Conservation (phyloP, 2,797 vertebrate genomes). For the Coreius guichenoti region DNA sequence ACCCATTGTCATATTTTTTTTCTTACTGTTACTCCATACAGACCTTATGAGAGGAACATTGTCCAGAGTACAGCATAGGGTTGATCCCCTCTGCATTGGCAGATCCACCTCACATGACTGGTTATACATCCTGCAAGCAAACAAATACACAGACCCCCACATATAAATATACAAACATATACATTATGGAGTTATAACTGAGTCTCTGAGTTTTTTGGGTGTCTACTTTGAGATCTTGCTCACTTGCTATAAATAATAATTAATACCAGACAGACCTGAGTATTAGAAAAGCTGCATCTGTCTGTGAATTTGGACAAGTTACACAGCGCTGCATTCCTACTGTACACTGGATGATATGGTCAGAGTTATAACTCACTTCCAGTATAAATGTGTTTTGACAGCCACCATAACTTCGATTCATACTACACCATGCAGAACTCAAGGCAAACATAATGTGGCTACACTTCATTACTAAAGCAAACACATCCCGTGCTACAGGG, state of each 20-base stretch:
- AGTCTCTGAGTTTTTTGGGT: background rate
- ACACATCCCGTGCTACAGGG: background rate
- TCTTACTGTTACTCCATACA: conserved; percentile 21
- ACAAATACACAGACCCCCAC: conserved; percentile 39
- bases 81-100: conserved; percentile 55
- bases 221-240: background rate
- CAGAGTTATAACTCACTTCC: conserved; percentile 22
- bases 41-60: conserved; percentile 80
- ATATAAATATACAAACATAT: conserved; percentile 6
- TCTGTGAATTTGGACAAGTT: conserved; percentile 7
- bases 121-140: conserved; percentile 75
- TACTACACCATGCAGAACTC: background rate
- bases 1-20: background rate
- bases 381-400: conserved; percentile 33
- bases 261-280: conserved; percentile 9
- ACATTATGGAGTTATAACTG: background rate
- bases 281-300: background rate
- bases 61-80: conserved; percentile 75
- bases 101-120: conserved; percentile 71
- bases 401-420: background rate
- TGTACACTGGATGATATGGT: background rate
- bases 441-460: conserved; percentile 16
- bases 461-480: conserved; percentile 44
- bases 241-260: background rate
- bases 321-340: background rate